Evolutionary conservation across 2,797 vertebrate species (phyloP).

Genomic region (Choloepus didactylus): DNA sequence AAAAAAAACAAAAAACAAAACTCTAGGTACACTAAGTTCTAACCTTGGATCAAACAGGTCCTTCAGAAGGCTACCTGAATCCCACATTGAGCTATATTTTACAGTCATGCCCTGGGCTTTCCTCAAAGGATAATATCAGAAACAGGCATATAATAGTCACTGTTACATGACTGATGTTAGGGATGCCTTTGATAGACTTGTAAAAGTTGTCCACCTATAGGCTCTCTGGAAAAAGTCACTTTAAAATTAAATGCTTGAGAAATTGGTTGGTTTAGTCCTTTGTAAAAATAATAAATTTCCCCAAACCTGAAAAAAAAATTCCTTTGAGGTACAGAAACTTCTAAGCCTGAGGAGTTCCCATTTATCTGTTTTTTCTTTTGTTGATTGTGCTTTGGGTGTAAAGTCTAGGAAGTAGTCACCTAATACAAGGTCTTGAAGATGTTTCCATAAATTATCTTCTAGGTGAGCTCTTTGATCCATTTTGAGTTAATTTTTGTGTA

Average conservation of each 20-base stretch:
- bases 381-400: too few relatives aligned
- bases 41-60: neutral
- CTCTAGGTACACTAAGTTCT: neutral
- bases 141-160: neutral
- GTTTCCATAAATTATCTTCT: too few relatives aligned
- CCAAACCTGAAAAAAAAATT: neutral
- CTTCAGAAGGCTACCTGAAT: neutral
- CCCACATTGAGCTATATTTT: neutral
- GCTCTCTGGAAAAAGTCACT: slow-evolving; percentile 35
- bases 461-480: too few relatives aligned
- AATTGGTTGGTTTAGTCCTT: neutral
- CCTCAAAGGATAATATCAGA: neutral
- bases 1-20: neutral
- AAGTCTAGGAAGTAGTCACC: too few relatives aligned
- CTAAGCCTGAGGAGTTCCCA: too few relatives aligned
- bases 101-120: neutral
- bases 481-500: too few relatives aligned
- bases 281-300: neutral
- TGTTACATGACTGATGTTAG: neutral
- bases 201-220: neutral
- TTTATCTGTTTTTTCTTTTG: too few relatives aligned
- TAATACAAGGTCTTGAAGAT: too few relatives aligned
- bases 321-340: too few relatives aligned
- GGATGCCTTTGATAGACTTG: neutral
- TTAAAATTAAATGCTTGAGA: slow-evolving; percentile 28